Percentiles rank a stretch among this genome's conserved stretches.
These are phyloP conservation scores for Onychomys arenicola DNA, from an alignment of 2,797 vertebrate species.

Conservation along the genomic window DNA sequence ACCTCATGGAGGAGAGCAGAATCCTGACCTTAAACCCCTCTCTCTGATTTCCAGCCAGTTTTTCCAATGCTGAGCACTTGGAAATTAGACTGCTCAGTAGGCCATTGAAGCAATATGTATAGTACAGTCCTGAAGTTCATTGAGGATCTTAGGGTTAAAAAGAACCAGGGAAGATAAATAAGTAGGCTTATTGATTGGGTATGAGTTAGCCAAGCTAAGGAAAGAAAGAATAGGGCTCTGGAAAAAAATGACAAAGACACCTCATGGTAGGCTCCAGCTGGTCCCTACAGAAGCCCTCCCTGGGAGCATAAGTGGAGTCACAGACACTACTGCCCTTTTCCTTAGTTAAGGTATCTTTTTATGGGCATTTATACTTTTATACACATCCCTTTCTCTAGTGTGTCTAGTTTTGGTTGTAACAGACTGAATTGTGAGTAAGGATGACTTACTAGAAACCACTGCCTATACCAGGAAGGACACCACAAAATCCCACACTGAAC, in stretches of 20 bases:
- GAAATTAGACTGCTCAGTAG: background rate
- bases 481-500: too few species aligned
- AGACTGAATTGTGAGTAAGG: background rate
- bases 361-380: background rate
- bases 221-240: background rate
- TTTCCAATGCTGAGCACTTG: background rate
- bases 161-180: background rate
- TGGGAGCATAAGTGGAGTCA: background rate
- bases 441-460: background rate
- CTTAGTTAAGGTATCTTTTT: background rate
- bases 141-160: background rate
- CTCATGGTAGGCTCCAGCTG: background rate
- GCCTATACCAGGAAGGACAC: background rate
- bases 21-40: background rate
- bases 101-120: background rate
- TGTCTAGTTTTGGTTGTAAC: background rate
- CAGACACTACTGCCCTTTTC: background rate
- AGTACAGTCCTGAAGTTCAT: background rate
- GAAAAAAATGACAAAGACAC: background rate
- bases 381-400: background rate
- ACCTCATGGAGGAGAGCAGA: background rate
- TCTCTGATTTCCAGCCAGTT: background rate
- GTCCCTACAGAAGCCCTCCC: background rate
- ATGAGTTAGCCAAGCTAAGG: background rate
- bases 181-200: background rate